Base-by-base conservation (phyloP, 2,888 invertebrate genomes). In the Athalia rosae region DNA sequence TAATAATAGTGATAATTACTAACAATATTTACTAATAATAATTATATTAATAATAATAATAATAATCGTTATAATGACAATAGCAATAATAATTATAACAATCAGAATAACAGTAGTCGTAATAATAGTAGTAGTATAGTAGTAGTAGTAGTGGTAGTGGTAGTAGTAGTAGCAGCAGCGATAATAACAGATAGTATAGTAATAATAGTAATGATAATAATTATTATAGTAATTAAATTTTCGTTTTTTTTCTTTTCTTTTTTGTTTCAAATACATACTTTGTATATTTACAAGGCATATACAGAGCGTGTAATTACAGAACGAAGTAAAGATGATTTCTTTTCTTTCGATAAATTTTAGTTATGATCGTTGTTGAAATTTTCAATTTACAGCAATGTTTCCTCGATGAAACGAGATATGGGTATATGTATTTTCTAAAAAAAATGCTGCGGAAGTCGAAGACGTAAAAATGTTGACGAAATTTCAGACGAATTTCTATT, bases 201-300 rank as follows among this genome's bases (percentile, higher is more conserved):
- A 64, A 64, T 45, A 45, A 43, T 45, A 64, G 47, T 64, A 66
- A 28, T 41, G 28, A 61, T 74, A 61, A 74, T 74, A 74, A 43
- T 58, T 28, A 66, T 50, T 45, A 3, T 74, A 62, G 48, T 74
- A 74, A 74, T 74, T 74, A 62, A 59, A 62, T 62, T 71, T 71
- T 28, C 67, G 53, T 53, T 53, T 53, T 53, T 3, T 3, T 11
- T 53, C n/a, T 53, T 8, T 53, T 53, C 53, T 2, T 53, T 11
- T 53, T n/a, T 28, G 28, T 28, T 8, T 71, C 71, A 58, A 71
- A 56, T 58, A 71, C 56, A 58, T 71, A 71, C 9, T 71, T 83
- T 87, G 87, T 88, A 87, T 88, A 88, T 88, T 88, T 88, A 88
- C 88, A 88, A 88, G 87, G 87, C 88, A 88, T 88, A 88, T 88